Evolutionary conservation across 2,797 vertebrate genomes (phyloP), one percentile per base, ranked within the genome.

Genomic region (Pelochelys cantorii): DNA sequence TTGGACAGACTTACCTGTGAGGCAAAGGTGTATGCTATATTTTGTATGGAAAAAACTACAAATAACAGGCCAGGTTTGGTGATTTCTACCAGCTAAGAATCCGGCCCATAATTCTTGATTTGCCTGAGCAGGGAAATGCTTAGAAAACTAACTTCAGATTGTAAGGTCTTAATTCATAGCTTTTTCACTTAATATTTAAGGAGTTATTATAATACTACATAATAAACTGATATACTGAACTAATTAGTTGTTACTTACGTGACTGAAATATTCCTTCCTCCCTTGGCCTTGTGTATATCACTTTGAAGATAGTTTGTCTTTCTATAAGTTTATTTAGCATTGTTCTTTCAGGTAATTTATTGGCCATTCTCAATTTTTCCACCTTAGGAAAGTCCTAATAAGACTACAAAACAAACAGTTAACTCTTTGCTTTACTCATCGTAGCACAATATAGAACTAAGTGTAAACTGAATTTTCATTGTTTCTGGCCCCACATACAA

Each of bases 401-500:
- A 68, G 9, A 9, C 65, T 17, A 68, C 65, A 68, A 68, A 68
- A 34, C 15, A n/a, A 65, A 65, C 31, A 65, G 34, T n/a, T 15
- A 20, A 68, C 17, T 34, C 17, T 68, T 34, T 68, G 31, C n/a
- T 68, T 34, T 68, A 9, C 65, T 68, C 65, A 22, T 9, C 34
- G 18, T 68, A 68, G 65, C 65, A 68, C n/a, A 68, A 18, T 18
- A 34, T 20, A 95, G 79, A 90, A 88, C 75, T 84, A 85, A 89
- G 92, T 80, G 84, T 89, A 84, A 87, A 84, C 74, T 77, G 55
- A 94, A 34, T 86, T 78, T 85, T 94, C 79, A 81, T 85, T 92
- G 85, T 83, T 48, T 90, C 93, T 90, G 90, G 54, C 84, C 86
- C 93, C 93, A 84, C 90, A 48, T 92, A 27, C 86, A 78, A 34